Conservation (phyloP, 2,113 vertebrate species). For the Zosterops lateralis region DNA sequence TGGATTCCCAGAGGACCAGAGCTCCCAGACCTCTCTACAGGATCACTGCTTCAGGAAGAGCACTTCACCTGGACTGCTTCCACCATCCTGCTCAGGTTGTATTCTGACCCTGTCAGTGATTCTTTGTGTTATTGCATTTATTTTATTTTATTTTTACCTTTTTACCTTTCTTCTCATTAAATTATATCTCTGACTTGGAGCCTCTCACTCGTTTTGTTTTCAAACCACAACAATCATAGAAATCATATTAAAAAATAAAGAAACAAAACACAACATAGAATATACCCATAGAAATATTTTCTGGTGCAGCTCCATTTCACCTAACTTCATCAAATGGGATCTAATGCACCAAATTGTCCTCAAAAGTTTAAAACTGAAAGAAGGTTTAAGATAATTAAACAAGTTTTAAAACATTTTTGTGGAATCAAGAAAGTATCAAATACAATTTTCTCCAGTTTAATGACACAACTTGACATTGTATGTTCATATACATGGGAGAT, state of each 20-base stretch:
- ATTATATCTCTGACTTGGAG: too few species aligned
- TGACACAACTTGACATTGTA: background rate
- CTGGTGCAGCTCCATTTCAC: background rate
- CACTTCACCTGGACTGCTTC: too few species aligned
- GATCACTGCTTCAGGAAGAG: too few species aligned
- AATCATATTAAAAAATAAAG: background rate
- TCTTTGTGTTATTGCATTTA: too few species aligned
- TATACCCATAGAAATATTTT: background rate
- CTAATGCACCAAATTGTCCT: background rate
- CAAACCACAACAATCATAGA: too few species aligned
- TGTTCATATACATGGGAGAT: background rate
- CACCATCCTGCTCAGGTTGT: too few species aligned
- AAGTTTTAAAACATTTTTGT: background rate
- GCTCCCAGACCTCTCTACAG: too few species aligned
- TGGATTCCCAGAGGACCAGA: too few species aligned
- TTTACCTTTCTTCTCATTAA: too few species aligned
- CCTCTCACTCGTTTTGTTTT: too few species aligned
- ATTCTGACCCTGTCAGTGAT: too few species aligned
- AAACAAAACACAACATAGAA: background rate
- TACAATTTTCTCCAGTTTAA: background rate
- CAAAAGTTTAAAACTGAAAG: background rate
- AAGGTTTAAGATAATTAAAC: background rate
- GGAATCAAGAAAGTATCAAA: background rate
- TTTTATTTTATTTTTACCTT: too few species aligned
- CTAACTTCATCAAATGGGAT: background rate